A percentile compares a stretch with the other conserved stretches of the same genome.
Conservation (phyloP, 1,140 invertebrate species). For the Drosophila ficusphila region DNA sequence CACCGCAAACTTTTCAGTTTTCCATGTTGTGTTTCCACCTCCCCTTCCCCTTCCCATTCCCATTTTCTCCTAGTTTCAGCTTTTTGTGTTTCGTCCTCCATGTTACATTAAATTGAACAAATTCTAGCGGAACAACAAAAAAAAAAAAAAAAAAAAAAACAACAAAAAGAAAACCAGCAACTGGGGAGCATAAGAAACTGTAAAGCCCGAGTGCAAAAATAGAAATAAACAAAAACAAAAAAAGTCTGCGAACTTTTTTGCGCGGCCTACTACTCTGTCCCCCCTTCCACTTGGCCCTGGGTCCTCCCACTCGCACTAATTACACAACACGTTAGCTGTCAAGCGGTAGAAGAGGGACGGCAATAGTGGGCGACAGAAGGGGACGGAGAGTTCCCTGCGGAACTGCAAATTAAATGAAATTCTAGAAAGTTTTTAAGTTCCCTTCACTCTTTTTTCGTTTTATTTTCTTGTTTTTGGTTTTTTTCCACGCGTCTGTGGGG, state of each 20-base stretch:
- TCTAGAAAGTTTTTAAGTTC: conserved; percentile 24
- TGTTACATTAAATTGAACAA: conserved; percentile 63
- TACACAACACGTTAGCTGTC: conserved; percentile 53
- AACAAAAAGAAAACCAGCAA: conserved; percentile 41
- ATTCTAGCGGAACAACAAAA: conserved; percentile 44
- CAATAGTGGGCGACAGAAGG: background rate
- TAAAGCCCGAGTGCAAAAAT: conserved; percentile 2
- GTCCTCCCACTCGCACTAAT: conserved; percentile 37
- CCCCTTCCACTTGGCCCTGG: background rate
- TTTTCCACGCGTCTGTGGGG: background rate
- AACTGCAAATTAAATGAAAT: conserved; percentile 50
- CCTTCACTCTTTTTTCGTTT: too few species aligned
- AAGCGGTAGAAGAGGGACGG: background rate
- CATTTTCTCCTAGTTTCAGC: background rate
- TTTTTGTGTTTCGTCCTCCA: conserved; percentile 21
- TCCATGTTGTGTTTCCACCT: conserved; percentile 25
- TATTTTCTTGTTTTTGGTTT: background rate
- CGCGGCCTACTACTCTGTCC: conserved; percentile 32
- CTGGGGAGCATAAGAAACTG: conserved; percentile 24
- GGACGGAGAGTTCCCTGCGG: background rate
- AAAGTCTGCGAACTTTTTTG: conserved; percentile 61
- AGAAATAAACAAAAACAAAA: background rate
- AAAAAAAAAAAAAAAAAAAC: conserved; percentile 46
- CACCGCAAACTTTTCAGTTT: conserved; percentile 47
- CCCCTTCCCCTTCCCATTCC: background rate